phyloP scores from a whole-genome alignment of 1,140 invertebrate species.

The Apis mellifera region Amel_HAv3.1 CM009936.2:9796001-9796500 shows the following conservation, averaged over 20 bases:
- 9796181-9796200: background rate
- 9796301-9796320: no score
- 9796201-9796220: background rate
- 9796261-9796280: background rate
- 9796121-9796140: constrained; percentile 22
- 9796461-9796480: no score
- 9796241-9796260: background rate
- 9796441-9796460: no score
- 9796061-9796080: constrained; percentile 6
- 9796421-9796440: no score
- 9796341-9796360: background rate
- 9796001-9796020: background rate
- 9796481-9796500: no score
- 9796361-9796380: background rate
- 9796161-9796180: background rate
- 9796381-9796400: background rate
- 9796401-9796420: background rate
- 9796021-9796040: background rate
- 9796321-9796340: background rate
- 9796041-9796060: constrained; percentile 14
- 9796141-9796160: constrained; percentile 4
- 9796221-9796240: background rate
- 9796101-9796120: background rate
- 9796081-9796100: background rate
- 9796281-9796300: background rate